Base-by-base conservation (phyloP, 2,113 vertebrate genomes). In the Crypturellus undulatus region DNA sequence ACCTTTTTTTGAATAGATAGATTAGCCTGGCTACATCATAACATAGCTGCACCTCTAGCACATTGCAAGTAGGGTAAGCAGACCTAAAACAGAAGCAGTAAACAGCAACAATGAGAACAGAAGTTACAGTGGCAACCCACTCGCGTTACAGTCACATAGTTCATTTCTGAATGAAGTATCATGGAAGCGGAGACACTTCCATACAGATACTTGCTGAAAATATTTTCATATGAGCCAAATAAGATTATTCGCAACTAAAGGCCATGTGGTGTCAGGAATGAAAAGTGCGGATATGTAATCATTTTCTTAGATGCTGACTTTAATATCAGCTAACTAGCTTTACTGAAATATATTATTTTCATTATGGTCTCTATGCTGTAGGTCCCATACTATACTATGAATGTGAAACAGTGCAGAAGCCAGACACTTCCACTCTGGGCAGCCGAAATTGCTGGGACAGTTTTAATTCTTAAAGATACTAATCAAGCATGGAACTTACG, bases 21-120 rank as follows among this genome's bases (percentile, higher is more conserved):
- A 99, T 98, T 67, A 99, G 98, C 70, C 97, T 98, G 79, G 98
- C 95, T 83, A 99, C 99, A 0, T 99, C 80, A 1, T 99, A 99
- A 71, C 98, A 99, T 72, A 99, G 91, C 84, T 98, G 98, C 12
- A 99, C 98, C 3, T 98, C 98, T 80, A 97, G 87, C 82, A 99
- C 98, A 9, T 75, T 86, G 45, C 98, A 99, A 1, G 97, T 96
- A 8, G 99, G 99, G 67, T 99, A 99, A 0, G 99, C 99, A 59
- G 99, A 98, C 71, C 99, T 99, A 92, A 9, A 65, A 96, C 89
- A 17, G 16, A 91, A 93, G 52, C 60, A 67, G 56, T 13, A 62
- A 20, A 9, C 3, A 8, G 80, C 45, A 81, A 11, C 14, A 30
- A 0, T 54, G 22, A 81, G 58, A 68, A 82, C 43, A 89, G 10